These are phyloP conservation scores for Protobothrops flavoviridis DNA, from an alignment of 2,113 vertebrate genomes.

Conservation along the genomic window DNA sequence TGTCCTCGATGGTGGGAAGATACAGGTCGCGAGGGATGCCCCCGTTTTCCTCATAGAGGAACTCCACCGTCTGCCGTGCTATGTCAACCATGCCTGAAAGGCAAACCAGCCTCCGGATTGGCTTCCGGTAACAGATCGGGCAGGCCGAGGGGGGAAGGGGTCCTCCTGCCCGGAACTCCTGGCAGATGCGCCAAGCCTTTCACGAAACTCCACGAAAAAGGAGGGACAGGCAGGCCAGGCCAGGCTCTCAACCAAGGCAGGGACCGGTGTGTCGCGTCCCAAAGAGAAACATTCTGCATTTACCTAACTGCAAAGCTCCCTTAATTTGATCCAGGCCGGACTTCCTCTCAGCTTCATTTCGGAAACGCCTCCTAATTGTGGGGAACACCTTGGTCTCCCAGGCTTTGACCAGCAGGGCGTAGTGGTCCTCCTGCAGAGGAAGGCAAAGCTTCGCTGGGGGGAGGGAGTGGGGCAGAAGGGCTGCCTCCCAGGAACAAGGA, in stretches of 20 bases:
- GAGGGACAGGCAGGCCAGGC: neutral
- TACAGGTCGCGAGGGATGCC: conserved; percentile 97
- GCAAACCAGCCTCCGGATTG: neutral
- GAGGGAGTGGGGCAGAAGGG: neutral
- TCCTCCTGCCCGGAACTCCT: neutral
- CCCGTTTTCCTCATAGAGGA: conserved; percentile 97
- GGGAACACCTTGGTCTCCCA: conserved; percentile 99
- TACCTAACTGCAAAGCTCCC: conserved; percentile 94
- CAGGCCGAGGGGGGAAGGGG: neutral
- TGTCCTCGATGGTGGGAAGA: conserved; percentile 97
- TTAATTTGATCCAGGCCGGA: conserved; percentile 98
- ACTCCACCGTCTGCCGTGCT: conserved; percentile 94
- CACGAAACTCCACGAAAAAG: neutral
- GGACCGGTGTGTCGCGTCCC: fast-evolving
- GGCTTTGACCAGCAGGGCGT: conserved; percentile 94
- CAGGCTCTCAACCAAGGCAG: neutral
- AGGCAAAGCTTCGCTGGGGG: neutral
- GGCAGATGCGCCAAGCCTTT: neutral
- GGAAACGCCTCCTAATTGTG: conserved; percentile 95
- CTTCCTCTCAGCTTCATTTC: conserved; percentile 96
- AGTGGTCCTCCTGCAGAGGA: conserved; percentile 90
- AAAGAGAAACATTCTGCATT: neutral
- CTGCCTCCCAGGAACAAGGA: too few relatives aligned
- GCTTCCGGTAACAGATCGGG: neutral
- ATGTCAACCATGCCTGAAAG: conserved; percentile 92